Evolutionary conservation across 2,113 vertebrate genomes (phyloP).

Genomic region (Poeciliopsis prolifica): DNA sequence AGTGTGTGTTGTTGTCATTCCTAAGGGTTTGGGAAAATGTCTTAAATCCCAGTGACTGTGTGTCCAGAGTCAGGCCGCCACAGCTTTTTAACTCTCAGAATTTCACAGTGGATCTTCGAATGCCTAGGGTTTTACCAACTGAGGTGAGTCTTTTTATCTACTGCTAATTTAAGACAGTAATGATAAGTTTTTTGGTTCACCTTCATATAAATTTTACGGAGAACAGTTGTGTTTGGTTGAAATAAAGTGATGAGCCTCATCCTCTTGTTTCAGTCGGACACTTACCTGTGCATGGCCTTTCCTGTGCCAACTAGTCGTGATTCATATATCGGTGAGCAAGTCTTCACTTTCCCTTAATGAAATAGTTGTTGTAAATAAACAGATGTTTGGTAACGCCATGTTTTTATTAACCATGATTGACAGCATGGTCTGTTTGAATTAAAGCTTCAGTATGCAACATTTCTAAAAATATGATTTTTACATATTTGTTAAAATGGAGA

Average conservation of each 20-base stretch:
- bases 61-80: conserved; percentile 74
- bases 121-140: conserved; percentile 90
- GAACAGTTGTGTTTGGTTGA: neutral
- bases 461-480: too few relatives aligned
- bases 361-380: neutral
- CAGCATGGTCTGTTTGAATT: neutral
- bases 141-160: conserved; percentile 78
- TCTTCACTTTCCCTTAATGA: neutral
- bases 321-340: conserved; percentile 90
- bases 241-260: neutral
- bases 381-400: neutral
- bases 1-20: neutral
- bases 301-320: conserved; percentile 84
- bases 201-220: neutral
- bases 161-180: neutral
- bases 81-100: conserved; percentile 83
- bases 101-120: conserved; percentile 89
- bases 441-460: too few relatives aligned
- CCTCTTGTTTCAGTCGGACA: conserved; percentile 86
- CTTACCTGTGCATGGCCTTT: conserved; percentile 91
- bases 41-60: conserved; percentile 82
- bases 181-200: neutral
- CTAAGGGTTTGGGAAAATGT: conserved; percentile 84
- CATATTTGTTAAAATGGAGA: too few relatives aligned
- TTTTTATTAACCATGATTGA: neutral